Base-by-base conservation (phyloP, 2,888 invertebrate genomes). In the Graphium colonna region DNA sequence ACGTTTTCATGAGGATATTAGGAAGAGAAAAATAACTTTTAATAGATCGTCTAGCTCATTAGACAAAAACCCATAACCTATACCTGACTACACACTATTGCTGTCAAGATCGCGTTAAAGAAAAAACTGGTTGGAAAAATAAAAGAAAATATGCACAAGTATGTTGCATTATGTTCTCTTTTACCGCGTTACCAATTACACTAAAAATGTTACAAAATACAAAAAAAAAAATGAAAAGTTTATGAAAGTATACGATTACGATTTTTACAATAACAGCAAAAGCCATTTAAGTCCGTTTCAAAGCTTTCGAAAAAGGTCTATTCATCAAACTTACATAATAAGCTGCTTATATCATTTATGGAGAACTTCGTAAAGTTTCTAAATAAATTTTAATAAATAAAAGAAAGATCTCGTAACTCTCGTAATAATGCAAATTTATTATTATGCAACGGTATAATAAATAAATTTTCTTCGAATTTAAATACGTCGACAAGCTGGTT, bases 401-500 rank as follows among this genome's bases (percentile, higher is more conserved):
- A 46, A 21, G 36, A 38, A 33, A 12, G 21, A 16, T 48, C 39
- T 28, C 28, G 10, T 39, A 39, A 40, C 12, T n/a, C 17, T 21
- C 39, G 15, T 51, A 44, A 38, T 15, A 16, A 48, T 40, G 28
- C 26, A 26, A 48, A 31, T 31, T 4, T 40, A 17, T 8, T 15
- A 18, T 50, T 50, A 21, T 21, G 33, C 33, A 49, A 42, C 18
- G 15, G 13, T 15, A 13, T n/a, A n/a, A 40, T 51, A n/a, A 39
- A 10, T 36, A n/a, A 45, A 13, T 41, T 31, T 39, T n/a, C 28
- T 31, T 16, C 12, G 21, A 10, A 51, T 51, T 45, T 18, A 12
- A 42, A 46, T 50, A 42, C 31, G 46, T 33, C 45, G 21, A 50
- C 33, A 36, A 50, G 15, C n/a, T 42, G 5, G 13, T 45, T 51